Conservation (phyloP, 2,888 invertebrate genomes). For the Cacoxenus indagator region DNA sequence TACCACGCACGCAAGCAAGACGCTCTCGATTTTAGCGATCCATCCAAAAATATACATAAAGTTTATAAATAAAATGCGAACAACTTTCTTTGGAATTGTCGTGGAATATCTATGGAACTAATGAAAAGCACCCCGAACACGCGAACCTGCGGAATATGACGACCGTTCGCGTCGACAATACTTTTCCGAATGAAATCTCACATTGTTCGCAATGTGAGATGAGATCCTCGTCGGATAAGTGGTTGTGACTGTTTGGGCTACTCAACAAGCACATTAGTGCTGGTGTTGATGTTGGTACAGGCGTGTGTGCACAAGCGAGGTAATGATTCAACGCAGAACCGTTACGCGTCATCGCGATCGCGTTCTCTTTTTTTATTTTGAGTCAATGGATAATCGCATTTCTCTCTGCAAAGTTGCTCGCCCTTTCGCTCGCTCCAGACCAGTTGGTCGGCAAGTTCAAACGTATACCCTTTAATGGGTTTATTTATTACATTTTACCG, state of each 20-base stretch:
- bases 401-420: constrained; percentile 8
- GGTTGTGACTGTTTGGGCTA: constrained; percentile 31
- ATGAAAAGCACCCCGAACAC: constrained; percentile 17
- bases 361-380: not conserved
- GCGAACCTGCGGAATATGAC: constrained; percentile 27
- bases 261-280: constrained; percentile 11
- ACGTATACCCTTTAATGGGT: constrained; percentile 22
- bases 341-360: not conserved
- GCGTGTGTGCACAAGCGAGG: constrained; percentile 18
- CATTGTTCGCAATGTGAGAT: constrained; percentile 48
- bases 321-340: constrained; percentile 8
- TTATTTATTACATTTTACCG: constrained; percentile 41
- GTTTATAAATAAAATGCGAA: constrained; percentile 63
- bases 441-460: not conserved
- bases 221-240: constrained; percentile 61
- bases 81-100: constrained; percentile 42
- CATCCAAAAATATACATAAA: constrained; percentile 62
- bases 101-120: constrained; percentile 37
- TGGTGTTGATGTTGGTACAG: not conserved
- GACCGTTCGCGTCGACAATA: constrained; percentile 51
- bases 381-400: constrained; percentile 24
- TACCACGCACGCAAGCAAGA: constrained; percentile 26
- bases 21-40: constrained; percentile 36
- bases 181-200: constrained; percentile 50
- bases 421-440: constrained; percentile 11